Evolutionary conservation across 2,113 vertebrate species (phyloP).

Genomic region (Prinia subflava): DNA sequence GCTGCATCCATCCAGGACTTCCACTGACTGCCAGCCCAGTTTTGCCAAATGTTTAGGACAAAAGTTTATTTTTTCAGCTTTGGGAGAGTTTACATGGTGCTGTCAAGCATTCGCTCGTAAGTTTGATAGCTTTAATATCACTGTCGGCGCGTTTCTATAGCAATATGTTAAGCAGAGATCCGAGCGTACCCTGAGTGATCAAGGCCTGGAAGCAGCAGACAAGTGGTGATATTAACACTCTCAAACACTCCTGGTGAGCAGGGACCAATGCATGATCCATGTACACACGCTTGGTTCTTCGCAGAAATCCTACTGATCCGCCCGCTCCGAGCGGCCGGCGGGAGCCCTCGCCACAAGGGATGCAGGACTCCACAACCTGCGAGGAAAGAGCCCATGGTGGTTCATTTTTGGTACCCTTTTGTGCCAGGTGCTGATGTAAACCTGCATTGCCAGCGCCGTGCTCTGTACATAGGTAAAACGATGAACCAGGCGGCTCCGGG

Average conservation of each 20-base stretch:
- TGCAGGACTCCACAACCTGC: not conserved
- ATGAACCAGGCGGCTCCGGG: not conserved
- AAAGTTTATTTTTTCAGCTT: slow-evolving; percentile 56
- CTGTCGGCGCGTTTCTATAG: slow-evolving; percentile 33
- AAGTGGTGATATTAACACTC: slow-evolving; percentile 33
- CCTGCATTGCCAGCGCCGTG: not conserved
- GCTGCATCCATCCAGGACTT: slow-evolving; percentile 29
- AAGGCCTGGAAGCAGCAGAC: not conserved
- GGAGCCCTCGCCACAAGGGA: not conserved
- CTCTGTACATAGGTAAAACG: not conserved
- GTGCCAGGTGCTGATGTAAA: not conserved
- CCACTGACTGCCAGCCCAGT: slow-evolving; percentile 29
- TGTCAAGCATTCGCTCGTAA: not conserved
- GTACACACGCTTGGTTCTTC: not conserved
- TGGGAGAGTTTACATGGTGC: slow-evolving; percentile 53
- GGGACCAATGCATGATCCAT: not conserved
- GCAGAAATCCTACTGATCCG: slow-evolving; percentile 13
- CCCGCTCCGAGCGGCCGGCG: not conserved
- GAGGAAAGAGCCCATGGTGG: not conserved
- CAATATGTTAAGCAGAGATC: not conserved
- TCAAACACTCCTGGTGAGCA: slow-evolving; percentile 30
- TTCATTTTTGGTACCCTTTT: not conserved
- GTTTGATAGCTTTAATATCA: slow-evolving; percentile 63
- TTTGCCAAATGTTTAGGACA: slow-evolving; percentile 57
- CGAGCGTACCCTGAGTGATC: not conserved